These are phyloP conservation scores for Hycleus phaleratus DNA, from an alignment of 1,140 invertebrate genomes.

Conservation along the genomic window DNA sequence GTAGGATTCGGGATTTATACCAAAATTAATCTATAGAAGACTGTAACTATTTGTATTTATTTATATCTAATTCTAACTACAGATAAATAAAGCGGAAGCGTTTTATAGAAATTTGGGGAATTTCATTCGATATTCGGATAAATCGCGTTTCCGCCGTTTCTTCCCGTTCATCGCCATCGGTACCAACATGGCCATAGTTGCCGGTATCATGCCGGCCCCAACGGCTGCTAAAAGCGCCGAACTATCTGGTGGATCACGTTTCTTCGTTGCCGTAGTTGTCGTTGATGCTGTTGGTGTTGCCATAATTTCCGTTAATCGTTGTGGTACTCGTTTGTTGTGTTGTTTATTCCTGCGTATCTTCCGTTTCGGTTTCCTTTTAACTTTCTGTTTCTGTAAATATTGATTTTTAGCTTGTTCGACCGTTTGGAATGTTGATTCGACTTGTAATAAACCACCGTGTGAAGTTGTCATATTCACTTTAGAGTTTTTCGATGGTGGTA, in stretches of 20 bases:
- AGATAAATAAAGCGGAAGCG: slow-evolving; percentile 4
- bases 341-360: slow-evolving; percentile 2
- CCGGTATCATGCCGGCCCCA: slow-evolving; percentile 67
- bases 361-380: slow-evolving; percentile 19
- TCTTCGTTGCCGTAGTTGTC: slow-evolving; percentile 4
- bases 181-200: slow-evolving; percentile 69
- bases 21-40: neutral
- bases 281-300: slow-evolving; percentile 4
- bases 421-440: slow-evolving; percentile 59
- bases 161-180: slow-evolving; percentile 62
- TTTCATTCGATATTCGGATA: neutral
- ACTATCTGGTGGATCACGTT: slow-evolving; percentile 38
- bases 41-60: neutral
- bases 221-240: slow-evolving; percentile 62
- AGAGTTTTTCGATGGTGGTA: slow-evolving; percentile 56
- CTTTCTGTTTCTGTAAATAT: slow-evolving; percentile 23
- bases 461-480: slow-evolving; percentile 61
- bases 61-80: neutral
- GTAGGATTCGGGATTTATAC: neutral
- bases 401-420: slow-evolving; percentile 50
- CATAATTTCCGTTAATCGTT: slow-evolving; percentile 3
- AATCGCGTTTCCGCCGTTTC: slow-evolving; percentile 33
- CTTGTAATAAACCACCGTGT: slow-evolving; percentile 65
- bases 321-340: slow-evolving; percentile 5
- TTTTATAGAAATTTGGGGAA: slow-evolving; percentile 1